phyloP scores from a whole-genome alignment of 1,140 invertebrate genomes.

The Apis florea region DNA sequence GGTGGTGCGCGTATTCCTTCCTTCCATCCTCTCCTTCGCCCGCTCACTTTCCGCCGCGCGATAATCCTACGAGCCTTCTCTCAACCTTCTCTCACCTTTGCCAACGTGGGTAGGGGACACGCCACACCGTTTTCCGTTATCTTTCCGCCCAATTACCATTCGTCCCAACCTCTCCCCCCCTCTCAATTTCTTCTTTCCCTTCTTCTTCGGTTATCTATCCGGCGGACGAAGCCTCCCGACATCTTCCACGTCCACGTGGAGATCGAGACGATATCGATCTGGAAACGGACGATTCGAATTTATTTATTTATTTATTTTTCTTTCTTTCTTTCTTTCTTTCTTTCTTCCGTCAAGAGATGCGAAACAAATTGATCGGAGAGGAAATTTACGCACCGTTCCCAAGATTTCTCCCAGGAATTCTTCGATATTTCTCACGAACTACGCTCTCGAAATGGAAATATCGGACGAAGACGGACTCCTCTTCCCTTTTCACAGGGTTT shows the following conservation, averaged over 20 bases:
- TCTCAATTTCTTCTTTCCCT: not conserved
- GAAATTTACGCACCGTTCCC: conserved; percentile 63
- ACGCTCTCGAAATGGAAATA: conserved; percentile 51
- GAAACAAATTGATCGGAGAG: conserved; percentile 74
- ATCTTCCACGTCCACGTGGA: not conserved
- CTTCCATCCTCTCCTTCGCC: not conserved
- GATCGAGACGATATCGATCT: too few species aligned
- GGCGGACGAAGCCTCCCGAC: not conserved
- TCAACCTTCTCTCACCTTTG: not conserved
- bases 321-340: too few species aligned
- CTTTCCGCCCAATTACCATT: conserved; percentile 20
- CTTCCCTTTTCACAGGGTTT: too few species aligned
- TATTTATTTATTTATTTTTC: too few species aligned
- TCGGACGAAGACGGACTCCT: conserved; percentile 20
- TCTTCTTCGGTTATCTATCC: not conserved
- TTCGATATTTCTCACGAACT: conserved; percentile 35
- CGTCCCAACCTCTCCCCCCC: not conserved
- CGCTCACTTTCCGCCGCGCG: not conserved
- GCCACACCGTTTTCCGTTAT: conserved; percentile 29
- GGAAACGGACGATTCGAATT: too few species aligned
- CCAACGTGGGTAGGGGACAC: conserved; percentile 1
- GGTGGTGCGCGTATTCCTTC: not conserved
- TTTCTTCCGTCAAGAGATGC: conserved; percentile 55
- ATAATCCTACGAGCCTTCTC: not conserved
- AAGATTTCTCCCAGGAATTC: conserved; percentile 77